A percentile compares a stretch with the other conserved stretches of the same genome.
These are phyloP conservation scores for Nemurella pictetii DNA, from an alignment of 2,888 invertebrate genomes.

Conservation along the genomic window DNA sequence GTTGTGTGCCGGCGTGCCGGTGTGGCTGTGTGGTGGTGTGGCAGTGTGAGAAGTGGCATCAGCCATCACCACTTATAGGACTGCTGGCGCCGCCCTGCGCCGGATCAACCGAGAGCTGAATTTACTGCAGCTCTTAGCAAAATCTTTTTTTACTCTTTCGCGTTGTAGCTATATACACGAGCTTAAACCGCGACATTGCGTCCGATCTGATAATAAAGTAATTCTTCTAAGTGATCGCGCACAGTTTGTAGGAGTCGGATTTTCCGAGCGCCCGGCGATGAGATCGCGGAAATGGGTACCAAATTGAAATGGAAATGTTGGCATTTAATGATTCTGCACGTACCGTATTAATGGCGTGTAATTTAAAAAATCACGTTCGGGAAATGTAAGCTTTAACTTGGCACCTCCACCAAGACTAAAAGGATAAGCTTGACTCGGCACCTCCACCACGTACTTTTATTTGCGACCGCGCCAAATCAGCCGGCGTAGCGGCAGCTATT, in stretches of 20 bases:
- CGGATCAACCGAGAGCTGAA: not conserved
- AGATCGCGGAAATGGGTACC: not conserved
- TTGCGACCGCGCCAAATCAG: not conserved
- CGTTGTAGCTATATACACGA: not conserved
- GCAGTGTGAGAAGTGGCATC: not conserved
- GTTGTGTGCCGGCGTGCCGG: no score
- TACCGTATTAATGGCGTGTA: no score
- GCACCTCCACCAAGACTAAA: not conserved
- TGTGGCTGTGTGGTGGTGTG: not conserved
- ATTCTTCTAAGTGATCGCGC: not conserved
- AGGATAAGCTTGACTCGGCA: not conserved
- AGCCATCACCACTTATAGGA: slow-evolving; percentile 1
- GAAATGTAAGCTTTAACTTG: not conserved
- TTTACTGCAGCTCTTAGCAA: slow-evolving; percentile 20
- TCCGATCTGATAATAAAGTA: not conserved
- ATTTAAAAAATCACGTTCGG: not conserved
- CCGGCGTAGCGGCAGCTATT: not conserved
- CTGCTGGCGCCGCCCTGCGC: not conserved
- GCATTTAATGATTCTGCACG: not conserved
- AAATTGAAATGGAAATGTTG: not conserved
- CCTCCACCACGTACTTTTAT: not conserved
- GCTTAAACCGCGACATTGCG: not conserved
- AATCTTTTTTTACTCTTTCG: not conserved
- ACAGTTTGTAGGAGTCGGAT: no score
- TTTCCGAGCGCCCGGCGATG: no score